Evolutionary conservation across 1,140 invertebrate genomes (phyloP), one percentile per base, ranked within the genome.

Genomic region (Leptonema lineaticorne): DNA sequence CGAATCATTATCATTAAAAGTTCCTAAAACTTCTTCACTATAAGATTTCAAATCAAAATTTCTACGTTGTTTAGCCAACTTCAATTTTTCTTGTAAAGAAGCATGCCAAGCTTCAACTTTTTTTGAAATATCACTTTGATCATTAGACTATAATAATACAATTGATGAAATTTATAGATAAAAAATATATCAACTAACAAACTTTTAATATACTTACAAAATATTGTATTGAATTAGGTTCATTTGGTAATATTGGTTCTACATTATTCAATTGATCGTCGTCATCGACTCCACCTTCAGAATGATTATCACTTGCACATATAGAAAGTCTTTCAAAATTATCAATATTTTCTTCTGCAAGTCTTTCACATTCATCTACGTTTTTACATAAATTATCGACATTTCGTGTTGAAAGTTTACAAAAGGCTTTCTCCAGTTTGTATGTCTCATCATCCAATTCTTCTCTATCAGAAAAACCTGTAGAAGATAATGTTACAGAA

Each of bases 71-170:
- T 73, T 68, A 1, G 68, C 48, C 11, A 16, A 24, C 28, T 29
- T 53, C 20, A 73, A 30, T 64, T 65, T 69, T 56, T 67, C 67
- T 11, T 29, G 11, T 67, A 73, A 67, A 27, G 63, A 71, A 9
- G 58, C 16, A 41, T 73, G 69, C 72, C 72, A 73, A 27, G 69
- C 69, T 53, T 73, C 63, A 11, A 73, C 63, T 6, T 63, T 62
- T 26, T 71, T 70, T 3, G 53, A 26, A 5, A 66, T 41, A 27
- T 73, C 72, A 26, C 63, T 60, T 27, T 67, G 59, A 22, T 72
- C 71, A n/a, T 26, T 20, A 28, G 41, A 50, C 71, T 72, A 27
- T 7, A 63, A 33, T n/a, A 48, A 14, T 20, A 50, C 16, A 53
- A 9, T 53, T 8, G 3, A 48, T 24, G 18, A 20, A 48, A 48